phyloP scores from a whole-genome alignment of 2,888 invertebrate genomes.

The Caenorhabditis sp. region DNA sequence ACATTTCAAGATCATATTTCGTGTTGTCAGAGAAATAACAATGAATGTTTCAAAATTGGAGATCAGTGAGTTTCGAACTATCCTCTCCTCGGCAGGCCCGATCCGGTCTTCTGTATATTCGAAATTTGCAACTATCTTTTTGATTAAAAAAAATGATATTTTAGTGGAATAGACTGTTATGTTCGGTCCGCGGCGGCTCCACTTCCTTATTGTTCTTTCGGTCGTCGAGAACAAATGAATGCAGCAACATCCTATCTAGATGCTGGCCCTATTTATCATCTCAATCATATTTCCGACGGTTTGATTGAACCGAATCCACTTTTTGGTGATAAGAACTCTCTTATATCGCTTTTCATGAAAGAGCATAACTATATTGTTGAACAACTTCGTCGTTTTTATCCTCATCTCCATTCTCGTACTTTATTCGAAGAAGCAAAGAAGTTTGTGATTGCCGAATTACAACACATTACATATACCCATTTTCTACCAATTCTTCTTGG shows the following conservation, averaged over 20 bases:
- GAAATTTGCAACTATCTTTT: not conserved
- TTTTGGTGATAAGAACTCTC: constrained; percentile 1
- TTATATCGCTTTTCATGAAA: constrained; percentile 9
- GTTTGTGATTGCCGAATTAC: constrained; percentile 75
- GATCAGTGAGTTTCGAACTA: constrained; percentile 16
- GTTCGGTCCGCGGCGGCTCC: constrained; percentile 29
- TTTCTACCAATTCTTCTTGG: constrained; percentile 40
- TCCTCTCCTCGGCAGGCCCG: too few relatives aligned
- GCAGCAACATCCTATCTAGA: constrained; percentile 41
- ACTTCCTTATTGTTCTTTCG: constrained; percentile 16
- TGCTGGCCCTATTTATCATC: constrained; percentile 37
- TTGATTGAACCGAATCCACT: not conserved
- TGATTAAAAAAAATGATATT: too few relatives aligned
- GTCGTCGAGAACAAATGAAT: constrained; percentile 38
- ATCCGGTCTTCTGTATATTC: not conserved
- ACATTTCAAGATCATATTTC: constrained; percentile 14
- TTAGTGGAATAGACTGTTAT: constrained; percentile 27
- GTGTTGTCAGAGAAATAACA: constrained; percentile 18
- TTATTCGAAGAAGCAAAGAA: constrained; percentile 71
- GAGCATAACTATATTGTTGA: constrained; percentile 32
- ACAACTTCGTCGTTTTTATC: constrained; percentile 8
- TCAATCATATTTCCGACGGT: constrained; percentile 15
- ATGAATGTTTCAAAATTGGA: constrained; percentile 23
- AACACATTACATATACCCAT: constrained; percentile 72
- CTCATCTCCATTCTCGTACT: constrained; percentile 23